Conservation (phyloP, 2,888 invertebrate species). For the Megamerina dolium region DNA sequence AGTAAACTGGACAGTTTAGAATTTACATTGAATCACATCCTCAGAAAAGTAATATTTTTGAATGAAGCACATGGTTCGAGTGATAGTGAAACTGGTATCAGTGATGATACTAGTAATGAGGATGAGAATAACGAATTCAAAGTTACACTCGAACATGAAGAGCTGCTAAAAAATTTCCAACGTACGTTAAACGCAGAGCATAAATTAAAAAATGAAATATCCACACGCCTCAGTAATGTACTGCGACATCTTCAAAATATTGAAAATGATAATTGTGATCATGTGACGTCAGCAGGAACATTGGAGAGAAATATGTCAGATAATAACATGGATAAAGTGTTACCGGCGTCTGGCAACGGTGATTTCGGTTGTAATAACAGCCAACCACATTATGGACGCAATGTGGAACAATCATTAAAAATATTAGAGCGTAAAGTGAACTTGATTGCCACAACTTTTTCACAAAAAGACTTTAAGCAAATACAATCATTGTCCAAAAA, state of each 20-base stretch:
- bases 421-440: conserved; percentile 25
- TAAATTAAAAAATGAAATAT: conserved; percentile 26
- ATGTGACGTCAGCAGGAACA: not conserved
- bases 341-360: conserved; percentile 19
- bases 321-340: conserved; percentile 20
- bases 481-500: conserved; percentile 21
- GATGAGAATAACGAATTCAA: conserved; percentile 8
- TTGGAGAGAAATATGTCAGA: conserved; percentile 11
- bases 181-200: conserved; percentile 19
- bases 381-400: conserved; percentile 13
- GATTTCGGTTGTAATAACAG: conserved; percentile 12
- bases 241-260: conserved; percentile 30
- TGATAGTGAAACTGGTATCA: no score
- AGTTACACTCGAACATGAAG: not conserved
- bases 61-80: no score
- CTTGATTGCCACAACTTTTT: conserved; percentile 4
- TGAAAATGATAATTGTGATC: conserved; percentile 22
- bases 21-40: conserved; percentile 45
- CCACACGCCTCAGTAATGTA: conserved; percentile 29
- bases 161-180: conserved; percentile 21
- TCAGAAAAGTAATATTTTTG: conserved; percentile 44
- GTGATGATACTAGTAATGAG: conserved; percentile 6
- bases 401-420: conserved; percentile 22
- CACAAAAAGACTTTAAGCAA: conserved; percentile 24
- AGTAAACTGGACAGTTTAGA: conserved; percentile 45